Evolutionary conservation across 2,888 invertebrate species (phyloP), one percentile per base, ranked within the genome.

Genomic region (Drosophila prolongata): DNA sequence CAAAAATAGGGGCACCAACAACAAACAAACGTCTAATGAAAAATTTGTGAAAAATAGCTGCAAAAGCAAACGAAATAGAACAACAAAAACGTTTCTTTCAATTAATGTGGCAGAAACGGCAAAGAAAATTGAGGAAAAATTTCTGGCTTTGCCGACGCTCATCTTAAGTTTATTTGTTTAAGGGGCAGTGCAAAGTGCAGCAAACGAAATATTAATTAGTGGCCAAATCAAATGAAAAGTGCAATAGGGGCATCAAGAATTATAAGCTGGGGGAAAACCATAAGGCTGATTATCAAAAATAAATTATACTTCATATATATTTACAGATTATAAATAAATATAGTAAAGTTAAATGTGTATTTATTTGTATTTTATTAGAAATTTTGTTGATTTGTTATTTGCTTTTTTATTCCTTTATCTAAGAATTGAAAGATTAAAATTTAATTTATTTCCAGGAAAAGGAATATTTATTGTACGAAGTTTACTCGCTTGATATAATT

Each of bases 11-110:
- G 46, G 13, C 62, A 55, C 27, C 14, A 53, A 60, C 24, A 64
- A 64, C 43, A 77, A 80, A 52, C 40, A 75, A 80, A 47, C 57
- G 80, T 73, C 75, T 67, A 82, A 77, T 85, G 59, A 37, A 70
- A 79, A 82, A 67, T 76, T 68, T 55, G 37, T 66, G 54, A 49
- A 67, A 66, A 67, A 66, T 66, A 19, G 54, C 30, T 42, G 66
- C 46, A 34, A 46, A 46, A 27, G 66, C 35, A 24, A 65, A 42
- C 16, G 35, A 47, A 52, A 65, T 61, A 46, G 64, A 59, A 56
- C 42, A 43, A 62, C 44, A 61, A 19, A 58, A 35, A 38, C 40
- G 53, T 14, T 68, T 79, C 57, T 47, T 58, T 47, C 58, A 69
- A 69, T 69, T 69, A 69, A 68, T 53, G 58, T 47, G 69, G 53